Conservation (phyloP, 1,140 invertebrate genomes). For the Papilio glaucus region DNA sequence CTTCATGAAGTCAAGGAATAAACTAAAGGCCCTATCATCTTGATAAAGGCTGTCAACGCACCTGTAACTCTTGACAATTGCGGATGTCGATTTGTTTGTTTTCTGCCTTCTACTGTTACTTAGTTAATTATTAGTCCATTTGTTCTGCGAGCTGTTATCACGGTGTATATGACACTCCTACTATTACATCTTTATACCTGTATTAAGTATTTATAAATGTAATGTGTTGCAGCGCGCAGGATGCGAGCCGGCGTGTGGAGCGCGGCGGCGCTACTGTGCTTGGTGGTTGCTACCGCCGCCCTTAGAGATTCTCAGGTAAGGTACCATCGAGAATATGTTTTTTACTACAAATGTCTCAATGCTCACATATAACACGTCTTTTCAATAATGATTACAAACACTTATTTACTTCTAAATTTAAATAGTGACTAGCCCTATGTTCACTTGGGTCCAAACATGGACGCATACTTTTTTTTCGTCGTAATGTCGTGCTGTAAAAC, state of each 20-base stretch:
- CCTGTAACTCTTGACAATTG: too few relatives aligned
- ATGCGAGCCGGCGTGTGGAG: slow-evolving; percentile 70
- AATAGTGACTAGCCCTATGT: too few relatives aligned
- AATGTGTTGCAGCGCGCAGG: slow-evolving; percentile 51
- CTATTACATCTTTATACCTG: neutral
- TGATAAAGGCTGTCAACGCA: too few relatives aligned
- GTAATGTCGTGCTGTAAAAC: too few relatives aligned
- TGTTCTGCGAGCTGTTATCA: too few relatives aligned
- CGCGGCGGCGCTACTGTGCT: slow-evolving; percentile 63
- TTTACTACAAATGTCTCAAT: neutral
- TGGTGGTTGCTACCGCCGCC: slow-evolving; percentile 59
- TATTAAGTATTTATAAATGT: neutral
- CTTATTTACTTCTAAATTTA: too few relatives aligned
- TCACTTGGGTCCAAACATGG: too few relatives aligned
- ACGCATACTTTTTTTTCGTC: too few relatives aligned
- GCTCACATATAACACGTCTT: neutral
- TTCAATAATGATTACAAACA: neutral
- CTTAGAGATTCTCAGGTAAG: slow-evolving; percentile 66
- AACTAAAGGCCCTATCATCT: too few relatives aligned
- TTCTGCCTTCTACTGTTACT: too few relatives aligned
- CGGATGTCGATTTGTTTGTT: neutral
- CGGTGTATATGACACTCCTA: neutral
- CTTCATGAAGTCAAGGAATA: too few relatives aligned
- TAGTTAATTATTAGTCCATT: too few relatives aligned
- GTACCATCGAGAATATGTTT: neutral